Evolutionary conservation across 2,888 invertebrate genomes (phyloP).

Genomic region (Branchellion lobata): DNA sequence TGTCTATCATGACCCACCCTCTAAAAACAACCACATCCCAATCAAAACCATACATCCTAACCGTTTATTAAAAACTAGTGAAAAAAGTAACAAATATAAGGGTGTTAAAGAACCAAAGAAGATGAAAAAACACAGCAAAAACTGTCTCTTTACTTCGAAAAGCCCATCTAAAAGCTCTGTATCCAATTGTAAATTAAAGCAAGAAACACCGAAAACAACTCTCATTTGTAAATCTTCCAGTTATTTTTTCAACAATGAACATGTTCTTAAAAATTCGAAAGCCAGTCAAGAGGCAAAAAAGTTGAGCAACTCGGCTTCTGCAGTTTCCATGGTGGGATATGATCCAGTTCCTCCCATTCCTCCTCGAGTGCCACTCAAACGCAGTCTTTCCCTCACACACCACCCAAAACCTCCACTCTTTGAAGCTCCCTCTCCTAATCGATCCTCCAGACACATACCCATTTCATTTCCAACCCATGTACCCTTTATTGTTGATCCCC

Average conservation of each 20-base stretch:
- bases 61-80: neutral
- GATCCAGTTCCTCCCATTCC: slow-evolving; percentile 38
- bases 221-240: slow-evolving; percentile 1
- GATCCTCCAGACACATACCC: slow-evolving; percentile 24
- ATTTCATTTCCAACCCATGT: neutral
- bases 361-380: slow-evolving; percentile 37
- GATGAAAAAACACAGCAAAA: neutral
- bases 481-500: slow-evolving; percentile 35
- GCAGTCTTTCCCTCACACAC: slow-evolving; percentile 40
- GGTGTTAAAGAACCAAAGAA: neutral
- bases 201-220: neutral
- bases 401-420: slow-evolving; percentile 1
- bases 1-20: neutral
- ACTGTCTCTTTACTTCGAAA: neutral
- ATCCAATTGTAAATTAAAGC: neutral
- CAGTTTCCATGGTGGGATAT: neutral
- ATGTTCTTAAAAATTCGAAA: neutral
- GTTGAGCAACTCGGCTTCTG: slow-evolving; percentile 2
- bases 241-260: slow-evolving; percentile 1
- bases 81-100: neutral
- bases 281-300: neutral
- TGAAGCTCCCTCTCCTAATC: slow-evolving; percentile 18
- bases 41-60: slow-evolving; percentile 10
- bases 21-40: neutral
- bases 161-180: neutral